A percentile compares a stretch with the other conserved stretches of the same genome.
Conservation (phyloP, 2,888 invertebrate genomes). For the Oscheius onirici region DNA sequence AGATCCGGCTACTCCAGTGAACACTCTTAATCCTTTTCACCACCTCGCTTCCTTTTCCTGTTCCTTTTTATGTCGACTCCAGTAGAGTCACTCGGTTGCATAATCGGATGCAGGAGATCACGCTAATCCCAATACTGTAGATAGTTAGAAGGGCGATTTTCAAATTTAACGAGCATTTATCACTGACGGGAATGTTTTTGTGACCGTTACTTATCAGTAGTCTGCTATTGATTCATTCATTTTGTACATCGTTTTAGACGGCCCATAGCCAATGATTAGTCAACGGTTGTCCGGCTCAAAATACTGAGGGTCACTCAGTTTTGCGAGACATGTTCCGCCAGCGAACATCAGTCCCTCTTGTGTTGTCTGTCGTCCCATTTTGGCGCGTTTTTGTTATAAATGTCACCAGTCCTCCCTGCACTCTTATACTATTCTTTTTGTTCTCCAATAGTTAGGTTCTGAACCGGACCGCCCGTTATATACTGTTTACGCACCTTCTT, state of each 20-base stretch:
- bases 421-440: background rate
- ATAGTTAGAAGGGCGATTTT: background rate
- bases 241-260: background rate
- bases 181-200: background rate
- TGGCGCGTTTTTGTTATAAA: background rate
- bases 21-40: constrained; percentile 5
- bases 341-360: background rate
- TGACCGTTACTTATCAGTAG: constrained; percentile 9
- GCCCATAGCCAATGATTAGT: background rate
- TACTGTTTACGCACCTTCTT: constrained; percentile 30
- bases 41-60: constrained; percentile 13
- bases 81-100: constrained; percentile 21
- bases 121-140: background rate
- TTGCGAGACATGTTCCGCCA: background rate
- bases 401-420: background rate
- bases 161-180: constrained; percentile 13
- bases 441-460: background rate
- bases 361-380: constrained; percentile 6
- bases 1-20: constrained; percentile 18
- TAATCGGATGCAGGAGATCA: constrained; percentile 14
- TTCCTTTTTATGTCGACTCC: constrained; percentile 1
- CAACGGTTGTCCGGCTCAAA: background rate
- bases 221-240: constrained; percentile 18
- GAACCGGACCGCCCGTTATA: constrained; percentile 2
- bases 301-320: background rate